Base-by-base conservation (phyloP, 53 echinoderm and acorn worm genomes). In the Holothuria leucospilota region DNA sequence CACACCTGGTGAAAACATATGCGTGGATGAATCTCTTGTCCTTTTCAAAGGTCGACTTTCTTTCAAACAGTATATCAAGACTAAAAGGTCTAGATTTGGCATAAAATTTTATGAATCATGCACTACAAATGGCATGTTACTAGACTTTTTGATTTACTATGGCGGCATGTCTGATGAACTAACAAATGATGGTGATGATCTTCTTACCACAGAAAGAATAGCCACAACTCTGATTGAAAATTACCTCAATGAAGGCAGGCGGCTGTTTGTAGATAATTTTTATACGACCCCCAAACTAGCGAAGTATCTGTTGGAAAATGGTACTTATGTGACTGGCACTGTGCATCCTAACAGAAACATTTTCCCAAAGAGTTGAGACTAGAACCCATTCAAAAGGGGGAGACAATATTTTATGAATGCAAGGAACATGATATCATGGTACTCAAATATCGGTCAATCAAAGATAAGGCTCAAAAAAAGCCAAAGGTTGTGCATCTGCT, bases 341-440 rank as follows among this genome's bases (percentile, higher is more conserved):
- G 26, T 77, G 0, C 58, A 10, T 51, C 0, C 77, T 1, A 77
- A 77, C 23, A 77, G 77, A 10, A 53, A 25, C 2, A 13, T 56
- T 10, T 56, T 77, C 8, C 23, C 24, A 77, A 77, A 24, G 51
- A 77, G 0, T 26, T 77, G 10, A 24, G 1, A 58, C 56, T 7
- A 2, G 77, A 77, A 56, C 9, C 77, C 46, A 77, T 77, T 53
- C 1, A 77, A 8, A 56, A 77, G 13, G 77, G 77, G 8, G 4
- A 77, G 41, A 49, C 77, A 0, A 77, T 77, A 49, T 77, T 77
- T 53, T 77, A 77, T 28, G 56, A 77, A 77, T 53, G 77, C 56
- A 58, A 77, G 6, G 23, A 77, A 2, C 77, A 77, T 25, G 56
- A 77, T 2, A 0, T 77, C 0, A 25, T 77, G 9, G 26, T 1